Base-by-base conservation (phyloP, 2,888 invertebrate genomes). In the Mythimna loreyi region DNA sequence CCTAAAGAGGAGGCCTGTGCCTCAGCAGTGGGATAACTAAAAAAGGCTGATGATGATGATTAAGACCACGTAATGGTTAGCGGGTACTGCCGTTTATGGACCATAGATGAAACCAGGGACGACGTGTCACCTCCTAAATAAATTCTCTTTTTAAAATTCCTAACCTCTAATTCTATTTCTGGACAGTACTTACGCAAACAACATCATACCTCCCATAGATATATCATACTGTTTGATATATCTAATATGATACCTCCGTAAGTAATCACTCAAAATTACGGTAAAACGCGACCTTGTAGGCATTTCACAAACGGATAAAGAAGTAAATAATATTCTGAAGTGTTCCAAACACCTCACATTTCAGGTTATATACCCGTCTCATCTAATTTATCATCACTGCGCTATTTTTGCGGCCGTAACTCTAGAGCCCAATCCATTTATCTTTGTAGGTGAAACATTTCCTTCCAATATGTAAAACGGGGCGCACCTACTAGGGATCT, bases 401-500 rank as follows among this genome's bases (percentile, higher is more conserved):
- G 69, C 55, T 56, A 65, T 78, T 75, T 82, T 75, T 47, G 56
- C 40, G 53, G 68, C 67, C 40, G 7, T 47, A 59, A 55, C 71
- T 67, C 67, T 28, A 63, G 59, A 66, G 21, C 65, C 69, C 75
- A 72, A 78, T 75, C 67, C 83, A 82, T 82, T 80, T 82, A 78
- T 82, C 69, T 75, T 68, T 58, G 61, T 67, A 70, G 47, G 66
- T 80, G 52, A 80, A 81, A 81, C 71, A 78, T 83, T 80, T 60
- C 49, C 28, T 8, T 50, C 13, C 67, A 72, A 78, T 82, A 82
- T 75, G 55, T 75, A 70, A 65, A 77, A 64, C 23, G 57, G 36
- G 4, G 25, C 23, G 45, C 40, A 28, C 30, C 45, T 45, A 49
- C 25, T 47, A 16, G 21, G 4, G 23, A 62, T 58, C 57, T 61